Percentiles rank a stretch among this genome's conserved stretches.
phyloP scores from a whole-genome alignment of 2,888 invertebrate species.

The Sepiola atlantica region DNA sequence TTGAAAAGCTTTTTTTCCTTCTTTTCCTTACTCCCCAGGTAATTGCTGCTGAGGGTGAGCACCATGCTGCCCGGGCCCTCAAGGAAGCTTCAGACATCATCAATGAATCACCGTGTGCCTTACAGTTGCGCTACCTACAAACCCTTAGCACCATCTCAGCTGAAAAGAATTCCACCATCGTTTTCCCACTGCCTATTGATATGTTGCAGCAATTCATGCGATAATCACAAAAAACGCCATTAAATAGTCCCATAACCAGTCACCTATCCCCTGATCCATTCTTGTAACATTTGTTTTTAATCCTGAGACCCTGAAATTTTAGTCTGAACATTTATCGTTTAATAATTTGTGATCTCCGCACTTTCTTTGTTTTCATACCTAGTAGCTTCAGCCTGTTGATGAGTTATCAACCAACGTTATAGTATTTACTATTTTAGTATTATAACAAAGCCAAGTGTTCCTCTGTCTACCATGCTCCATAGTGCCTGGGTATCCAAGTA shows the following conservation, averaged over 20 bases:
- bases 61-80: constrained; percentile 84
- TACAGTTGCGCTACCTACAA: constrained; percentile 78
- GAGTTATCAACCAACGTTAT: not conserved
- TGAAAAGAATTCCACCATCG: constrained; percentile 73
- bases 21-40: constrained; percentile 74
- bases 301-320: not conserved
- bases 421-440: not conserved
- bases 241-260: not conserved
- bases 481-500: no score
- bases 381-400: not conserved
- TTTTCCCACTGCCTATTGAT: constrained; percentile 73
- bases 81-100: constrained; percentile 92
- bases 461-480: no score
- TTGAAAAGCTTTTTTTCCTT: not conserved
- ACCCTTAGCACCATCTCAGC: constrained; percentile 72
- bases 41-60: constrained; percentile 72
- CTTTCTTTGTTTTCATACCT: not conserved
- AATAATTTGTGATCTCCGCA: not conserved
- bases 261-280: not conserved
- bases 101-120: constrained; percentile 82
- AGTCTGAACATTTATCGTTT: not conserved
- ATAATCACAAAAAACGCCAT: not conserved
- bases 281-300: not conserved
- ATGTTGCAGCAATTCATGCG: constrained; percentile 44
- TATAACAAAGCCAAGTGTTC: no score